These are phyloP conservation scores for Pogonognathellus flavescens DNA, from an alignment of 1,140 invertebrate genomes.

Conservation along the genomic window DNA sequence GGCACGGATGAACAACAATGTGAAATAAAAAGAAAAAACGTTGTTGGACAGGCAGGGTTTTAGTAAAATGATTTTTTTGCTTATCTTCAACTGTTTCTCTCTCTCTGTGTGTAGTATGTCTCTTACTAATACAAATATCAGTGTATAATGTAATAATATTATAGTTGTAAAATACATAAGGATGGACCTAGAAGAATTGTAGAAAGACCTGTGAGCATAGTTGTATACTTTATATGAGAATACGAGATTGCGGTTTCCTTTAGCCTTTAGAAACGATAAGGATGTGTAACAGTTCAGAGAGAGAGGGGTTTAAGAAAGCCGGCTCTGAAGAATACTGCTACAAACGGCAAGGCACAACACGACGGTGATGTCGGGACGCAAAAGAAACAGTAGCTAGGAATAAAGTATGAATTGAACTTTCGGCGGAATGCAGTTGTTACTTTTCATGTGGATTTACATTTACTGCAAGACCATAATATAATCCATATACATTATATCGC, in stretches of 20 bases:
- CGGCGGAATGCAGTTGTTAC: conserved; percentile 19
- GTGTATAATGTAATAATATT: background rate
- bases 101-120: background rate
- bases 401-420: conserved; percentile 18
- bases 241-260: conserved; percentile 16
- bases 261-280: conserved; percentile 3
- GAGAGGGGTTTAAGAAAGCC: no score
- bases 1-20: no score
- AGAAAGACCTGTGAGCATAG: background rate
- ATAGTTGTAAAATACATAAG: no score
- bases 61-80: conserved; percentile 28
- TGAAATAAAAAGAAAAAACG: background rate
- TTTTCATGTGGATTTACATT: conserved; percentile 25
- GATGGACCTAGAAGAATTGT: no score
- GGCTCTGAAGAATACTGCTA: no score
- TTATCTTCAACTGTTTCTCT: background rate
- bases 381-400: conserved; percentile 25
- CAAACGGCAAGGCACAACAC: background rate
- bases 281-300: background rate
- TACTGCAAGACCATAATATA: conserved; percentile 11
- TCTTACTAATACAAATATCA: conserved; percentile 1
- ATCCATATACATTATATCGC: no score
- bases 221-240: background rate
- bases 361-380: conserved; percentile 10
- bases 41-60: conserved; percentile 22